Conservation (phyloP, 2,888 invertebrate species). For the Mycalesis mineus region DNA sequence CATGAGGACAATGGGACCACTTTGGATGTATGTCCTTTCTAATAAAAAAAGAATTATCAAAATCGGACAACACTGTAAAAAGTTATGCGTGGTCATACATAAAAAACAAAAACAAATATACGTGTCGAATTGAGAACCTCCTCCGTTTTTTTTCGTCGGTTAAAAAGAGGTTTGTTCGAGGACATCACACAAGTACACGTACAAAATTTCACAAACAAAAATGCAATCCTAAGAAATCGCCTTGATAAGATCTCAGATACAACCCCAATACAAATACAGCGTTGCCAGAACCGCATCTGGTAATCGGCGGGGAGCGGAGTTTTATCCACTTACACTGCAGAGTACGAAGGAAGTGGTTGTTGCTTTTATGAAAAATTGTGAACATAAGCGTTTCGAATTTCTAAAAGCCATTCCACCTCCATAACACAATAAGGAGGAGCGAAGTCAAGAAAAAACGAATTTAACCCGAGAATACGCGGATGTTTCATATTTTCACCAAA, state of each 20-base stretch:
- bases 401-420: constrained; percentile 39
- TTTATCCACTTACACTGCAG: constrained; percentile 1
- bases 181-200: too few species aligned
- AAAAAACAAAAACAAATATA: too few species aligned
- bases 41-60: too few species aligned
- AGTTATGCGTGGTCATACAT: too few species aligned
- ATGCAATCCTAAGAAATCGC: neutral
- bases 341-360: neutral
- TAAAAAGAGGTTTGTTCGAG: too few species aligned
- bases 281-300: neutral
- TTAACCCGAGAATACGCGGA: constrained; percentile 36
- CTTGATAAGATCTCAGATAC: neutral
- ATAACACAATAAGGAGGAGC: constrained; percentile 49
- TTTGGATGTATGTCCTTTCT: too few species aligned
- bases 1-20: too few species aligned
- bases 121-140: too few species aligned
- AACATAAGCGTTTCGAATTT: constrained; percentile 44
- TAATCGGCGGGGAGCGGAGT: constrained; percentile 1
- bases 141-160: too few species aligned
- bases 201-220: neutral
- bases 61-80: too few species aligned
- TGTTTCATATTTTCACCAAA: constrained; percentile 36
- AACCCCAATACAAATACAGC: neutral
- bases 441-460: constrained; percentile 42
- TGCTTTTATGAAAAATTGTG: constrained; percentile 31